phyloP scores from a whole-genome alignment of 2,797 vertebrate genomes.

The Esox lucius region DNA sequence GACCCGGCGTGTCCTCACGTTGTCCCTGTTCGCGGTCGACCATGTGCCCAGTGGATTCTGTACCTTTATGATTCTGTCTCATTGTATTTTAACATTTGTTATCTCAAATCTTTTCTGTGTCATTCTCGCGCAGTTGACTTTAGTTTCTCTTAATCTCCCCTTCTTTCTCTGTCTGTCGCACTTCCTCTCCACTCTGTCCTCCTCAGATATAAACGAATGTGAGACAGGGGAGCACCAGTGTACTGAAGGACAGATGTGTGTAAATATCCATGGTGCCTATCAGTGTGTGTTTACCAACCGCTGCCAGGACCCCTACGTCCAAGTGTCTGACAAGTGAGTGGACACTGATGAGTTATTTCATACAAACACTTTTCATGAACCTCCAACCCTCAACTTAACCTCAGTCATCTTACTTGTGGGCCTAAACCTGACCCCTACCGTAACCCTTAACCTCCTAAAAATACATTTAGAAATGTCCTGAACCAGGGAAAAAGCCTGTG shows the following conservation, averaged over 20 bases:
- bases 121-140: no score
- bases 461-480: no score
- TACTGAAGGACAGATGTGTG: slow-evolving; percentile 81
- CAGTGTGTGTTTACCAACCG: slow-evolving; percentile 84
- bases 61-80: not conserved
- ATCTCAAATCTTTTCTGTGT: not conserved
- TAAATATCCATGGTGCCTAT: slow-evolving; percentile 86
- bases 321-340: slow-evolving; percentile 90
- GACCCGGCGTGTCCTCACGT: not conserved
- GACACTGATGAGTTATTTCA: not conserved
- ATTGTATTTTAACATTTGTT: no score
- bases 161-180: not conserved
- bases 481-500: no score
- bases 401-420: no score
- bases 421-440: no score
- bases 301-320: slow-evolving; percentile 86
- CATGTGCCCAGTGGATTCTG: not conserved
- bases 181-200: not conserved
- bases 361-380: no score
- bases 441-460: no score
- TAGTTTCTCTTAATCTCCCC: no score
- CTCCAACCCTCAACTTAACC: no score
- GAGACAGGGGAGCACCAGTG: slow-evolving; percentile 83
- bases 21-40: not conserved
- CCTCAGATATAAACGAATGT: slow-evolving; percentile 88